A percentile compares a stretch with the other conserved stretches of the same genome.
Evolutionary conservation across 1,140 invertebrate genomes (phyloP).

Genomic region (Subanguina moxae): DNA sequence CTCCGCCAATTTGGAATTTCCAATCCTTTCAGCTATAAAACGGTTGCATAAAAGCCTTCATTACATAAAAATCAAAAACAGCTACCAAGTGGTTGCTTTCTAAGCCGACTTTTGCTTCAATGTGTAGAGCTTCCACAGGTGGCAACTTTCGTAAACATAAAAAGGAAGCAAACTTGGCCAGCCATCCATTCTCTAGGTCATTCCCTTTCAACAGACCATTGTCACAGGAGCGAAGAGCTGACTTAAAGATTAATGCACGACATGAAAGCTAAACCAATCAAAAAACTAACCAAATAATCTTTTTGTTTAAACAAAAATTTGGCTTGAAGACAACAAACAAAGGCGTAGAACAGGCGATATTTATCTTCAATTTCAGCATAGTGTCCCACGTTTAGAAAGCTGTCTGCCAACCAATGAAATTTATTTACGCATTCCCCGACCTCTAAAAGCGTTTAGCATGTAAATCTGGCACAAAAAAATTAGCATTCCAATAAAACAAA

Average conservation of each 20-base stretch:
- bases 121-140: neutral
- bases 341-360: conserved; percentile 36
- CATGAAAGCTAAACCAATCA: conserved; percentile 12
- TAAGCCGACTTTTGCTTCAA: neutral
- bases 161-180: conserved; percentile 37
- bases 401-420: conserved; percentile 15
- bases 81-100: too few species aligned
- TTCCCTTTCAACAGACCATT: conserved; percentile 40
- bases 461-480: neutral
- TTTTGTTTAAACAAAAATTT: conserved; percentile 13
- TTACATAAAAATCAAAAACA: too few species aligned
- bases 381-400: conserved; percentile 42
- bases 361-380: conserved; percentile 40
- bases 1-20: conserved; percentile 25
- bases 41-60: too few species aligned
- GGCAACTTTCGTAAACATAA: conserved; percentile 15
- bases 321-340: conserved; percentile 29
- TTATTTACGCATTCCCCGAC: neutral
- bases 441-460: neutral
- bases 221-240: conserved; percentile 33
- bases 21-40: neutral
- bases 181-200: conserved; percentile 33
- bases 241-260: conserved; percentile 14
- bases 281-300: conserved; percentile 17
- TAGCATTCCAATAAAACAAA: neutral